phyloP scores from a whole-genome alignment of 1,140 invertebrate species.

The Leptopilina clavipes region DNA sequence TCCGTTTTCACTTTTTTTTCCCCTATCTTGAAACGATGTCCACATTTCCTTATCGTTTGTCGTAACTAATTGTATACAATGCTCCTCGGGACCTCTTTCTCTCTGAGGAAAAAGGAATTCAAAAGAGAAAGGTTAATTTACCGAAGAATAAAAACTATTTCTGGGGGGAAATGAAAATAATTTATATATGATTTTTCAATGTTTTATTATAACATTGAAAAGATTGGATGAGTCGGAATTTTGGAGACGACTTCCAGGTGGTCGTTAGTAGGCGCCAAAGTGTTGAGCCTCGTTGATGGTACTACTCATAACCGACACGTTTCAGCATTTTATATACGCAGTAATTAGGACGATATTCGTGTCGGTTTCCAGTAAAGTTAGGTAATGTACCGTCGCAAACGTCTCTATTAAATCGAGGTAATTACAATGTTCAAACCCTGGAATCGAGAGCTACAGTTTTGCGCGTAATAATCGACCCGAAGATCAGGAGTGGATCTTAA shows the following conservation, averaged over 20 bases:
- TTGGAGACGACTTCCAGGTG: conserved; percentile 38
- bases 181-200: no score
- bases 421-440: conserved; percentile 35
- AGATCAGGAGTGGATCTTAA: conserved; percentile 35
- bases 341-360: conserved; percentile 44
- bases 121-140: no score
- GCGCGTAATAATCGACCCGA: conserved; percentile 36
- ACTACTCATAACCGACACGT: conserved; percentile 39
- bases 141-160: no score
- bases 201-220: background rate
- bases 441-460: conserved; percentile 36
- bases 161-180: no score
- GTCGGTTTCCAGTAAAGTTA: conserved; percentile 36
- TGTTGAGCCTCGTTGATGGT: conserved; percentile 36
- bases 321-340: conserved; percentile 44
- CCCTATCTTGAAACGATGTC: no score
- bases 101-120: no score
- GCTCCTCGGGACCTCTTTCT: background rate
- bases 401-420: conserved; percentile 49
- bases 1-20: no score
- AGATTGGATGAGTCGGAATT: background rate
- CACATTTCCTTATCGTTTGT: conserved; percentile 11
- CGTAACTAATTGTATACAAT: conserved; percentile 18
- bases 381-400: conserved; percentile 44
- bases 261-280: conserved; percentile 49